Base-by-base conservation (phyloP, 2,797 vertebrate genomes). In the Sebastes matsubarae region DNA sequence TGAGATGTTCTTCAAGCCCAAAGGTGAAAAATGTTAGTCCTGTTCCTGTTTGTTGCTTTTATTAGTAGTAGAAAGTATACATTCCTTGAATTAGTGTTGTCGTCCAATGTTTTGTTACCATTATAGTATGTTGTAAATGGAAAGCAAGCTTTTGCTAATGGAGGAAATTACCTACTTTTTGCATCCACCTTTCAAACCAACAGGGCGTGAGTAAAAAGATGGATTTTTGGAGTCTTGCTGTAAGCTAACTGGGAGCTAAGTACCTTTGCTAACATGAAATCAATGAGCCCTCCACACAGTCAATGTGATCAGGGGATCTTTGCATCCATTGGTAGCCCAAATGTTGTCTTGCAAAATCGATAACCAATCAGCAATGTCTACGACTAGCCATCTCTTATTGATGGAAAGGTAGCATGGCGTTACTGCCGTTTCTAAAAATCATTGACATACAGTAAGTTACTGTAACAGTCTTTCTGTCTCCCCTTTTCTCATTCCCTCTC, bases 291-390 rank as follows among this genome's bases (percentile, higher is more conserved):
- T 55, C n/a, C 3, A 65, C 42, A 76, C 12, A 54, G 46, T 14
- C 32, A 27, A 65, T 38, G 32, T 11, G 13, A 58, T 55, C 32
- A 30, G 34, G 20, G 22, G 25, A 70, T 77, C 9, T 67, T 52
- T 74, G 59, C 32, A 36, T 72, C 20, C 4, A 59, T 24, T 24
- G 16, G 61, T 32, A 68, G 27, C 63, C 32, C 27, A 36, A 59
- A 71, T 67, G 34, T 67, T 81, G 24, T 68, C 14, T 58, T 63
- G 30, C 3, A 50, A 72, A 82, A 75, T 87, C 76, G 46, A 82
- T 77, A 74, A 71, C 36, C 24, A 72, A 81, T 72, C 52, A 76
- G 63, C 14, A 64, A 52, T 55, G 66, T 58, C 70, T 58, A 55
- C 67, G n/a, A 34, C 9, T 5, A 7, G n/a, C 11, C 12, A 59